Conservation (phyloP, 2,888 invertebrate genomes). For the Pristionchus japonicus region DNA sequence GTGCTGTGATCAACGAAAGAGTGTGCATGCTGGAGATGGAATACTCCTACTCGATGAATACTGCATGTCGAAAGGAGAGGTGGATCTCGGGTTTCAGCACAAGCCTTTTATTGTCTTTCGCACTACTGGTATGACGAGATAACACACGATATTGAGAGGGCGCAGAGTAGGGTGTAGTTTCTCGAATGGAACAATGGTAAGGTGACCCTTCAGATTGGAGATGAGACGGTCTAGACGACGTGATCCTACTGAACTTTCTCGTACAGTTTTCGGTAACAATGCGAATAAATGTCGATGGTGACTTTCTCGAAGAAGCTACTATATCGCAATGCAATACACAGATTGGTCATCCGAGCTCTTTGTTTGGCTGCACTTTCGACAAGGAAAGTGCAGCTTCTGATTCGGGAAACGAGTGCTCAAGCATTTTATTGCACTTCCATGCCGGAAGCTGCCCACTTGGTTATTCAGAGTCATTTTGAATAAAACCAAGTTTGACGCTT, state of each 20-base stretch:
- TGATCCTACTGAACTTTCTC: not conserved
- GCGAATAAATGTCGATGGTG: too few species aligned
- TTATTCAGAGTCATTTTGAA: too few species aligned
- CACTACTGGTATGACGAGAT: not conserved
- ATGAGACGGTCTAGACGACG: not conserved
- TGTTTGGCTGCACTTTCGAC: conserved; percentile 15
- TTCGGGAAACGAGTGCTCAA: not conserved
- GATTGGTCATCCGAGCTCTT: not conserved
- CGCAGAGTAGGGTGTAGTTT: not conserved
- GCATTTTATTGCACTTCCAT: not conserved
- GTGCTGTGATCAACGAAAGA: too few species aligned
- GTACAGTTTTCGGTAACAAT: not conserved
- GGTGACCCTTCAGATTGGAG: not conserved
- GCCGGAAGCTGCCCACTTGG: not conserved
- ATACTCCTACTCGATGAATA: conserved; percentile 19
- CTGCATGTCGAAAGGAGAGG: conserved; percentile 8
- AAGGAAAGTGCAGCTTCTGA: not conserved
- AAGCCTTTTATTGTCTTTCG: not conserved
- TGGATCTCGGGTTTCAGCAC: not conserved
- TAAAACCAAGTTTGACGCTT: too few species aligned
- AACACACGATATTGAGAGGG: not conserved
- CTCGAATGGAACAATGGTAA: not conserved
- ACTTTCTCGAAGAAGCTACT: not conserved
- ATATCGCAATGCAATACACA: not conserved
- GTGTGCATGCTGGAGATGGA: too few species aligned